Base-by-base conservation (phyloP, 2,113 vertebrate genomes). In the Megaceryle maxima region DNA sequence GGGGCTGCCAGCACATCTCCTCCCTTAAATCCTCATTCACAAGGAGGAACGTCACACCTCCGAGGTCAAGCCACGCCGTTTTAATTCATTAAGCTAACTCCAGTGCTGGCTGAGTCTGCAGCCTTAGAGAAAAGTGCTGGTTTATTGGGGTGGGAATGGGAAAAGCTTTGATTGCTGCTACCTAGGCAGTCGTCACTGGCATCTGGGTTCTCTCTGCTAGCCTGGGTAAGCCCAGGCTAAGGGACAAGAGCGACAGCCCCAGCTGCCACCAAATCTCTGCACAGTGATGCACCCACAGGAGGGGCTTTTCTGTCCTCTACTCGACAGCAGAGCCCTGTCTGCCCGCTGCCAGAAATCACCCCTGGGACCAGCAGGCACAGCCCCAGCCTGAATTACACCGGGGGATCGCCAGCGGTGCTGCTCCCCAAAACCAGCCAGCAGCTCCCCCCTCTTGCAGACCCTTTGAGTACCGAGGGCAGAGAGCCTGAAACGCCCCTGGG, bases 21-120 rank as follows among this genome's bases (percentile, higher is more conserved):
- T 88, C 83, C 69, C 63, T 59, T 4, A 37, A 59, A 73, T 41
- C 83, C 90, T 90, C 86, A 83, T 96, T 94, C 94, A 96, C 91
- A 81, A 92, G 91, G 68, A 93, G 75, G 84, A 91, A 15, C 50
- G 24, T 88, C 89, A 80, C 93, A 92, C 56, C 85, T 44, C 84
- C 13, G 11, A 25, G 92, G 91, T 92, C 92, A 83, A 73, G 60
- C 39, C 70, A 13, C 6, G 7, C 25, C 0, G 67, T 63, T 96
- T 88, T 89, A 94, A 95, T 95, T 96, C 91, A 91, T 94, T 76
- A 67, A 90, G 63, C 37, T 33, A 56, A 80, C 78, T 80, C 39
- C 64, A 41, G 63, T 6, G 48, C 74, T 10, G 66, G 83, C 84
- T 83, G 63, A 85, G 79, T 29, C 62, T 55, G 90, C 85, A 85